Evolutionary conservation across 2,797 vertebrate species (phyloP).

Genomic region (Apogon hyalosoma): DNA sequence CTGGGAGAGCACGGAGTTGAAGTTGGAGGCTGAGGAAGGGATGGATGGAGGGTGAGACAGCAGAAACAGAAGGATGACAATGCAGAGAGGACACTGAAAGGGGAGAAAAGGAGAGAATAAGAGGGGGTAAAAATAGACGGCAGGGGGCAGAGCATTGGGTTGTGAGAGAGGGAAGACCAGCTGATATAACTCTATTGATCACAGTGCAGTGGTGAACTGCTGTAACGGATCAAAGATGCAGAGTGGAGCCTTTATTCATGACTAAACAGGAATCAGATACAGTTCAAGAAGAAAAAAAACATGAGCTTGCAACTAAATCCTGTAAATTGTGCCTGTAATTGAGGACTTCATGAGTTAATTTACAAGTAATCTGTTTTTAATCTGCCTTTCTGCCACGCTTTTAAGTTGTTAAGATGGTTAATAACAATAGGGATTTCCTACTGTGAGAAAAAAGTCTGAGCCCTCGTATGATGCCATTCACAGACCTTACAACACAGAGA

Average conservation of each 20-base stretch:
- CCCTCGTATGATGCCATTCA: constrained; percentile 10
- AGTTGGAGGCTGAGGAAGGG: background rate
- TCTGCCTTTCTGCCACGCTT: background rate
- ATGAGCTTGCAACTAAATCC: background rate
- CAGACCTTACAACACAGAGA: background rate
- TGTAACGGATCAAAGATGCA: constrained; percentile 20
- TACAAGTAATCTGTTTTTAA: background rate
- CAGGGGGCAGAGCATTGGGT: no score
- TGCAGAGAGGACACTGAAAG: background rate
- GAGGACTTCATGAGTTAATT: constrained; percentile 8
- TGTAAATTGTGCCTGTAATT: background rate
- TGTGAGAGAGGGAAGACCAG: background rate
- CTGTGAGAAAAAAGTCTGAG: background rate
- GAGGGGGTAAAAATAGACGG: background rate
- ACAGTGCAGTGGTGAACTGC: constrained; percentile 44
- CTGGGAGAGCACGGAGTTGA: constrained; percentile 8
- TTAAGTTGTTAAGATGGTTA: background rate
- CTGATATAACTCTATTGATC: constrained; percentile 56
- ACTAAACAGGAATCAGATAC: background rate
- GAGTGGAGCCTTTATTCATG: background rate
- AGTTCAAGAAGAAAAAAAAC: background rate
- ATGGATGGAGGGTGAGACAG: background rate
- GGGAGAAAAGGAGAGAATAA: background rate
- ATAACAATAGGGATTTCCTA: background rate
- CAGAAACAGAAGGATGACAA: background rate